Percentiles rank a stretch among this genome's conserved stretches.
Evolutionary conservation across 2,113 vertebrate species (phyloP).

Genomic region (Malurus melanocephalus): DNA sequence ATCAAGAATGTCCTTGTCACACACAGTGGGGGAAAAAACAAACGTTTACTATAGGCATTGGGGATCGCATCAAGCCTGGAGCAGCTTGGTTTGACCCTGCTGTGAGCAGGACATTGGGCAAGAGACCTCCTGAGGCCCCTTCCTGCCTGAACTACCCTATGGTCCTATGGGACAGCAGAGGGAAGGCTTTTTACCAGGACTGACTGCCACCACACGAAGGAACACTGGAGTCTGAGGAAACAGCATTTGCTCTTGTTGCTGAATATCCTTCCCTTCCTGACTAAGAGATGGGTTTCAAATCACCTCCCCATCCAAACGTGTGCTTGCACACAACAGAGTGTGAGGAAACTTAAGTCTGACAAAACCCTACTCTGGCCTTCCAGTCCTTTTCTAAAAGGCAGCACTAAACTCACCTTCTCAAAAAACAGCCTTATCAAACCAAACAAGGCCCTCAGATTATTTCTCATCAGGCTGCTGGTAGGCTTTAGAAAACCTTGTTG

Average conservation of each 20-base stretch:
- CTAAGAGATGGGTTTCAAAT: not conserved
- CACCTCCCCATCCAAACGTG: not conserved
- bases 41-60: not conserved
- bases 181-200: not conserved
- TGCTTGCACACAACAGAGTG: not conserved
- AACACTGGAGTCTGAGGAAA: not conserved
- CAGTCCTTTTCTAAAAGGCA: not conserved
- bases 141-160: not conserved
- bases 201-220: not conserved
- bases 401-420: not conserved
- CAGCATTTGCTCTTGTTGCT: not conserved
- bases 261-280: not conserved
- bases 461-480: not conserved
- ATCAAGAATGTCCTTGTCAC: not conserved
- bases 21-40: no score
- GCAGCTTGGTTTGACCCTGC: not conserved
- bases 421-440: not conserved
- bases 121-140: not conserved
- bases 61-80: not conserved
- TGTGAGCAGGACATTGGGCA: fast-evolving
- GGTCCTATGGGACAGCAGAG: not conserved
- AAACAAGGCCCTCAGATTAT: not conserved
- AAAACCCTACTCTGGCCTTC: not conserved
- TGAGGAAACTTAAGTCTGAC: not conserved
- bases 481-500: not conserved